A percentile compares a stretch with the other conserved stretches of the same genome.
Evolutionary conservation across 2,113 vertebrate species (phyloP).

Genomic region (human (Homo sapiens)): DNA sequence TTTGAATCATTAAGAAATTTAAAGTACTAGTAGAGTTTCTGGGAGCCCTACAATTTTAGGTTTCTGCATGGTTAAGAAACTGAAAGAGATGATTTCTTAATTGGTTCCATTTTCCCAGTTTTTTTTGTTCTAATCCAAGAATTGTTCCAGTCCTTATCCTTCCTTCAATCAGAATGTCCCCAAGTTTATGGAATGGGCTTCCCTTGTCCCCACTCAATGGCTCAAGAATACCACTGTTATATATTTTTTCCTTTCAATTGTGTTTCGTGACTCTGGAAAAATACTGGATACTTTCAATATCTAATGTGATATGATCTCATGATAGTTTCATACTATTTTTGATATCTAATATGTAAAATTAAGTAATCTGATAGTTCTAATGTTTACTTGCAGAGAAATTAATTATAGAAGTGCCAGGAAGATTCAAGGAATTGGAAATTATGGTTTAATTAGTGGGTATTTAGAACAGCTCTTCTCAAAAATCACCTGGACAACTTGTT

Average conservation of each 20-base stretch:
- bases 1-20: background rate
- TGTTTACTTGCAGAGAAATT: background rate
- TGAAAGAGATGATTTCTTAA: background rate
- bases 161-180: background rate
- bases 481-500: background rate
- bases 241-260: background rate
- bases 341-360: background rate
- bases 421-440: background rate
- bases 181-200: background rate
- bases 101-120: background rate
- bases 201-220: background rate
- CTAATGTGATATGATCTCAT: background rate
- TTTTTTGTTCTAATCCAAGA: background rate
- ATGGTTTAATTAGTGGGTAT: background rate
- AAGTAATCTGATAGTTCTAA: background rate
- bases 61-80: background rate
- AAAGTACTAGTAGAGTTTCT: background rate
- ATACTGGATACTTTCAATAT: background rate
- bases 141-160: background rate
- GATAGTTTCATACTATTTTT: background rate
- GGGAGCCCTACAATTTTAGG: background rate
- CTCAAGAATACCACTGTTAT: fast-evolving
- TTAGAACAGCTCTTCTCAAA: background rate
- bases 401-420: background rate
- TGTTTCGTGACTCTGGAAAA: background rate